Evolutionary conservation across 2,797 vertebrate genomes (phyloP), one percentile per base, ranked within the genome.

Genomic region (Gymnoscopelus braueri): DNA sequence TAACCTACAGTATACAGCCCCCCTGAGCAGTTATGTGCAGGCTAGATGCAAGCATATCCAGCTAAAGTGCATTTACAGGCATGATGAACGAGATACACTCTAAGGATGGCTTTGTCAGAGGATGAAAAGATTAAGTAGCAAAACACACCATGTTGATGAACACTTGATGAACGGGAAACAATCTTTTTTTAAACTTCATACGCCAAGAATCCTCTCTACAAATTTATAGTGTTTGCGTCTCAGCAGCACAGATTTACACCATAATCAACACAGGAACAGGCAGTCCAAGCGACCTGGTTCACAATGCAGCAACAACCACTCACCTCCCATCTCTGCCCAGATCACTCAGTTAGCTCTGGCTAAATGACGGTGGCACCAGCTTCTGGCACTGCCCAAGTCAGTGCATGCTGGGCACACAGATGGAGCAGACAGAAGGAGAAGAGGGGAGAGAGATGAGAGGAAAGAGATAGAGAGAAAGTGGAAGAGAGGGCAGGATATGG

Each of bases 341-440:
- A 84, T 88, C 87, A 87, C 77, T 82, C 86, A 78, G 88, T 89
- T 81, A 80, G 88, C 80, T 84, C 81, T 83, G 82, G 83, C 89
- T 87, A 87, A 91, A 88, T 64, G 80, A 81, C 75, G 60, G 82
- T 80, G 82, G 87, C 82, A 83, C 74, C 65, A 23, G 87, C 78
- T 85, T 51, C 69, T 65, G 32, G 80, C 72, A 72, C 77, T 58
- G 74, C 69, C 77, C 62, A 49, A 84, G 87, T 88, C 87, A 90
- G 83, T 83, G 82, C 91, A 89, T 84, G 86, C 89, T 89, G 91
- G 85, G 90, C 81, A 88, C 86, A 81, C 91, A 93, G 91, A 93
- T 92, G 92, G 92, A 89, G 83, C 26, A 56, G 87, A 91, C 91
- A 93, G 91, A 92, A 88, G 90, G 92, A 87, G 80, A 80, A 32